Percentiles rank a stretch among this genome's conserved stretches.
phyloP scores from a whole-genome alignment of 2,113 vertebrate genomes.

The Microcebus lehilahytsara region DNA sequence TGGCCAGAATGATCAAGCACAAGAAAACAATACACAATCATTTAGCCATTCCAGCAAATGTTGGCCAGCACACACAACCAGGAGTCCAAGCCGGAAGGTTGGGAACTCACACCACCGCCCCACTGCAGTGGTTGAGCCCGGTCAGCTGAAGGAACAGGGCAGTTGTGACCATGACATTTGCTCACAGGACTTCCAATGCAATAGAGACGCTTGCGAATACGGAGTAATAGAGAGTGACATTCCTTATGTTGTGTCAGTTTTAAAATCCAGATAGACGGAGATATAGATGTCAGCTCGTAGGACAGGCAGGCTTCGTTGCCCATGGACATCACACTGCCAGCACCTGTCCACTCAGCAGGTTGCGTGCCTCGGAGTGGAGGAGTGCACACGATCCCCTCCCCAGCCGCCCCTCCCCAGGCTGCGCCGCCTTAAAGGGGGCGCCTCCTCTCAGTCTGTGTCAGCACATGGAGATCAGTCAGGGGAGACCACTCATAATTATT shows the following conservation, averaged over 20 bases:
- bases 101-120: conserved; percentile 46
- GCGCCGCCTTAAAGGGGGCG: background rate
- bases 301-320: conserved; percentile 84
- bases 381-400: conserved; percentile 68
- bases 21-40: background rate
- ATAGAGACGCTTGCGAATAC: conserved; percentile 44
- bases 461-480: conserved; percentile 83
- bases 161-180: conserved; percentile 76
- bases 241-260: conserved; percentile 86
- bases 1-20: conserved; percentile 55
- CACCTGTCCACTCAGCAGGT: conserved; percentile 90
- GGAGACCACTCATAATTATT: conserved; percentile 80
- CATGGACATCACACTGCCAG: conserved; percentile 84
- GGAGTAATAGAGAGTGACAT: conserved; percentile 84
- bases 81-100: conserved; percentile 61
- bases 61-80: conserved; percentile 32
- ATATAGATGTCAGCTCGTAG: conserved; percentile 89
- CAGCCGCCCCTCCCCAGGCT: conserved; percentile 62
- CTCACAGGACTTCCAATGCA: conserved; percentile 78
- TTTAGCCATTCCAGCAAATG: conserved; percentile 31
- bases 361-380: conserved; percentile 82
- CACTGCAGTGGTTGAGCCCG: conserved; percentile 20
- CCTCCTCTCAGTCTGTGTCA: conserved; percentile 84
- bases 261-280: conserved; percentile 81
- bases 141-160: conserved; percentile 71